Evolutionary conservation across 1,140 invertebrate species (phyloP), one percentile per base, ranked within the genome.

Genomic region (Atta colombica): DNA sequence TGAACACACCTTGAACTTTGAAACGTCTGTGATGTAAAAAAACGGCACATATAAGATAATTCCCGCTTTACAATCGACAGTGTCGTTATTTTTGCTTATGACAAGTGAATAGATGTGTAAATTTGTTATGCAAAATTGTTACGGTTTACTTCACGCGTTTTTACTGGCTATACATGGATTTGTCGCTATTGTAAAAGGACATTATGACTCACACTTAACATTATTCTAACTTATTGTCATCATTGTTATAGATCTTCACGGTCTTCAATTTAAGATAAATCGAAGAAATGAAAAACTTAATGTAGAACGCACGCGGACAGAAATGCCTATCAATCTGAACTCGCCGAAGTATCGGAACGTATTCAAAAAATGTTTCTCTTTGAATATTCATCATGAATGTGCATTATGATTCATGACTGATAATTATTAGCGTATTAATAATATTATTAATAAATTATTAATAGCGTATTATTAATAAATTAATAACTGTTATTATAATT

Each of bases 61-160:
- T 63, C 58, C 68, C 14, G 10, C 14, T 0, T 25, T 12, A 69
- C 8, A 25, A 69, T n/a, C 61, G 28, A 12, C 28, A 18, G 14
- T 71, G 28, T 16, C 5, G 10, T 71, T 82, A 25, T 72, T n/a
- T 60, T 53, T 35, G 25, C 49, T 71, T 69, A 45, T 31, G 51
- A 82, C 16, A 21, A 71, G 21, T 21, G 10, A 45, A 81, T 65
- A 18, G 60, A 51, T 12, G 49, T 39, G 14, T 3, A 72, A 71
- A 82, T 31, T 81, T 58, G 21, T 81, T 60, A 72, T 49, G 78
- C 35, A 49, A 72, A 71, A 12, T 21, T 60, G 53, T 1, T 25
- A 58, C 25, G 3, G 6, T 81, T 45, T 12, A 60, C 21, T 35
- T 55, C 14, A 68, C 4, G 31, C 35, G 35, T 39, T 61, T 65